A percentile compares a stretch with the other conserved stretches of the same genome.
phyloP scores from a whole-genome alignment of 2,888 invertebrate species.

The Agonopterix arenella region DNA sequence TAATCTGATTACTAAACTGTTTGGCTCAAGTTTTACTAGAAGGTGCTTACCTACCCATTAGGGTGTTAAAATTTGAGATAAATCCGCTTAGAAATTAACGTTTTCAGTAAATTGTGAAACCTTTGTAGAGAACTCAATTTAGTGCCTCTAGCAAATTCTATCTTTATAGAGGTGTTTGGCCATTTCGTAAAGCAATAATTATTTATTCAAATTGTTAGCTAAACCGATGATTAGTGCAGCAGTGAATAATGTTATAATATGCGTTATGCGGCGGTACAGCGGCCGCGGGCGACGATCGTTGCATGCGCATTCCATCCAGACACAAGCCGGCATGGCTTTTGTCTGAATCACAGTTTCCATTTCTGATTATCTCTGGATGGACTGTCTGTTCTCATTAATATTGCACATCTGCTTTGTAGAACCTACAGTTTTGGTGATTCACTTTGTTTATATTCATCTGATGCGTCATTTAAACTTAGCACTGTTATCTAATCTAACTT shows the following conservation, averaged over 20 bases:
- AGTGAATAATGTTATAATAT: slow-evolving; percentile 44
- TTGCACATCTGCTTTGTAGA: not conserved
- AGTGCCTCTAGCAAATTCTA: not conserved
- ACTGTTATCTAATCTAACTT: too few species aligned
- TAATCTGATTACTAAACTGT: too few species aligned
- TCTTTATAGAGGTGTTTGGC: slow-evolving; percentile 22
- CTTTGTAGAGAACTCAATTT: not conserved
- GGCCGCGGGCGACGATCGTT: slow-evolving; percentile 24
- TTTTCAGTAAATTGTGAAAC: not conserved
- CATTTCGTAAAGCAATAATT: slow-evolving; percentile 44
- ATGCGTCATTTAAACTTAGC: too few species aligned
- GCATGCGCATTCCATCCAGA: slow-evolving; percentile 32
- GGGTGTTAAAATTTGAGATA: too few species aligned
- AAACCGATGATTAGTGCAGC: slow-evolving; percentile 51
- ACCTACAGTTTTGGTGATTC: too few species aligned
- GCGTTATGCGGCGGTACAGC: slow-evolving; percentile 34
- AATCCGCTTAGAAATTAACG: too few species aligned
- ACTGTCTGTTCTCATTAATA: slow-evolving; percentile 1
- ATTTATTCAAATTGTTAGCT: slow-evolving; percentile 52
- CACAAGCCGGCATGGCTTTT: slow-evolving; percentile 15
- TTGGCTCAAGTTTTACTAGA: too few species aligned
- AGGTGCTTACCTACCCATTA: too few species aligned
- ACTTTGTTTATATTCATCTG: too few species aligned
- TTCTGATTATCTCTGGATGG: slow-evolving; percentile 21
- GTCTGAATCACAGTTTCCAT: slow-evolving; percentile 31